Conservation (phyloP, 2,797 vertebrate genomes). For the Falco berigora region DNA sequence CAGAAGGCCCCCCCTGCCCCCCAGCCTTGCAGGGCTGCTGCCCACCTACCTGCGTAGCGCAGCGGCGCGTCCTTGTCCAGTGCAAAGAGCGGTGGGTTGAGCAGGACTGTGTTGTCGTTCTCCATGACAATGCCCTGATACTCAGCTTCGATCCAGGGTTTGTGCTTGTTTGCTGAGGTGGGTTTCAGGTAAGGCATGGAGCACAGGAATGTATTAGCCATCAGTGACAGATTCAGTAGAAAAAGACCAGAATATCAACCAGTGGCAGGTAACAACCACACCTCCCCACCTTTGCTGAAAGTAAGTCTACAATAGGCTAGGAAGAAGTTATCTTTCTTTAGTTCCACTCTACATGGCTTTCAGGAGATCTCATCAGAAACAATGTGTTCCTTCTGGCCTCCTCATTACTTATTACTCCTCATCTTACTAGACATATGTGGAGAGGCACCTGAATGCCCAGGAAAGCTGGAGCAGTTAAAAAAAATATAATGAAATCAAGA, state of each 20-base stretch:
- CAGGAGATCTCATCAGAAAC: background rate
- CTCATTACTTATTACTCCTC: background rate
- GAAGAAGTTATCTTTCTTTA: background rate
- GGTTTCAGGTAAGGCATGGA: background rate
- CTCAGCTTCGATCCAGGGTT: constrained; percentile 98
- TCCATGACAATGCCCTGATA: constrained; percentile 99
- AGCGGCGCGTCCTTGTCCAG: constrained; percentile 97
- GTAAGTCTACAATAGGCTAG: background rate
- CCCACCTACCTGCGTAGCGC: constrained; percentile 87
- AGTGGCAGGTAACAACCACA: background rate
- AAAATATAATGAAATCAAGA: background rate
- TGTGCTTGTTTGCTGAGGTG: constrained; percentile 95
- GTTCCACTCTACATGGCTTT: background rate
- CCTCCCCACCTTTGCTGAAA: background rate
- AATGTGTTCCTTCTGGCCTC: background rate
- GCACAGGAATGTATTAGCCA: background rate
- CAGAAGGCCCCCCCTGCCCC: background rate
- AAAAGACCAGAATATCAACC: background rate
- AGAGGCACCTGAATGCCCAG: background rate
- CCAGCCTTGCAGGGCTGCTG: background rate
- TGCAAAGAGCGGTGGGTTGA: constrained; percentile 96
- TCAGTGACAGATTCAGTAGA: background rate
- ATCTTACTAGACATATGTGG: background rate
- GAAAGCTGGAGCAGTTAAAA: background rate
- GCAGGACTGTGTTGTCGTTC: constrained; percentile 96